A percentile compares a stretch with the other conserved stretches of the same genome.
phyloP scores from a whole-genome alignment of 2,888 invertebrate species.

The Argyra leucocephala region DNA sequence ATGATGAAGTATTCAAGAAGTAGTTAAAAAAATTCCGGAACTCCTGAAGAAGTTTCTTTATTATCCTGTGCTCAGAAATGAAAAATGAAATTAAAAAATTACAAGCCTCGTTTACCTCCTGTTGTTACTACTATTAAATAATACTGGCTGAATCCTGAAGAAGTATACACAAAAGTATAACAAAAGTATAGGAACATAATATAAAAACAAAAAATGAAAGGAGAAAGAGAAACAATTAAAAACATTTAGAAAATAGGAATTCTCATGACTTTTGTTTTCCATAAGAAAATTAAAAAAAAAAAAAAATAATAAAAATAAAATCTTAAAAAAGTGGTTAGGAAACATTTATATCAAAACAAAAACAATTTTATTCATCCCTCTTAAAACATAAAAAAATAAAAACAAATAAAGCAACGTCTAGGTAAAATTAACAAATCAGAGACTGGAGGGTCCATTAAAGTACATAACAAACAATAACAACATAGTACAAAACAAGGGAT shows the following conservation, averaged over 20 bases:
- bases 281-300: no score
- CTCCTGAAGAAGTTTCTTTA: neutral
- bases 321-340: neutral
- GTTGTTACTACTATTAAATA: neutral
- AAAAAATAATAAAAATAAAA: neutral
- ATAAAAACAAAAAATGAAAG: no score
- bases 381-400: neutral
- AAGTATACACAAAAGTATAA: no score
- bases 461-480: no score
- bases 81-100: conserved; percentile 14
- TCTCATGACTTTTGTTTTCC: no score
- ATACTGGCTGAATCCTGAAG: no score
- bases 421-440: neutral
- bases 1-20: neutral
- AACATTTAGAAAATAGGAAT: no score
- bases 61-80: neutral
- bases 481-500: no score
- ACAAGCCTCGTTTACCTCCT: conserved; percentile 16
- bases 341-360: neutral
- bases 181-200: no score
- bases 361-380: neutral
- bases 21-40: neutral
- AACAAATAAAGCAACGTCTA: neutral
- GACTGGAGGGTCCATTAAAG: neutral
- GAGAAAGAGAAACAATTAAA: no score